phyloP scores from a whole-genome alignment of 2,797 vertebrate species.

The Champsocephalus gunnari region DNA sequence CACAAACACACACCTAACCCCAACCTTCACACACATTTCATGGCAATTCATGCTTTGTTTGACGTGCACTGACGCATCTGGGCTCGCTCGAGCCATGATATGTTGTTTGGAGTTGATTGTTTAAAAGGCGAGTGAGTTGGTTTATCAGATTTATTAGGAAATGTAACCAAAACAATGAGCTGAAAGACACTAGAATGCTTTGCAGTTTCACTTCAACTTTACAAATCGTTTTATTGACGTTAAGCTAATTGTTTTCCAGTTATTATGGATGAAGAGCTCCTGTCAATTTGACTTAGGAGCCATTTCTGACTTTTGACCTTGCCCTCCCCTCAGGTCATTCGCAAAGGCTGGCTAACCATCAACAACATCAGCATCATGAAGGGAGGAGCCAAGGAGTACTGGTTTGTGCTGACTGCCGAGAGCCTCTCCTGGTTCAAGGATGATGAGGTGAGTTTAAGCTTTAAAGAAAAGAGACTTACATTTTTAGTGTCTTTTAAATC shows the following conservation, averaged over 20 bases:
- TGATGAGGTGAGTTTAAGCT: constrained; percentile 89
- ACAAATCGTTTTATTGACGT: no score
- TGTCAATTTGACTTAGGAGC: neutral
- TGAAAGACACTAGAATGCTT: no score
- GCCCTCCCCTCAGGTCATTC: constrained; percentile 88
- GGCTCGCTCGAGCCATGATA: constrained; percentile 7
- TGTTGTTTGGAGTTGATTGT: constrained; percentile 1
- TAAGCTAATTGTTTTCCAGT: no score
- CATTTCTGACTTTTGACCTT: constrained; percentile 41
- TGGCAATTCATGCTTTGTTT: constrained; percentile 29
- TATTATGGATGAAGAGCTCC: constrained; percentile 3
- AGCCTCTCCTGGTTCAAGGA: constrained; percentile 98
- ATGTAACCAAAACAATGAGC: no score
- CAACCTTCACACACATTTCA: constrained; percentile 43
- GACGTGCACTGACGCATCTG: constrained; percentile 36
- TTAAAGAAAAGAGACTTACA: neutral
- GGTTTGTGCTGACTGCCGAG: constrained; percentile 97
- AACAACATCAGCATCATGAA: constrained; percentile 99
- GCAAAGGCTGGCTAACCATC: constrained; percentile 98
- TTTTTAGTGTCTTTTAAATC: neutral
- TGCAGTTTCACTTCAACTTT: no score
- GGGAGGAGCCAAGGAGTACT: constrained; percentile 97
- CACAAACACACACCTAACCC: constrained; percentile 66
- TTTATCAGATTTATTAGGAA: no score
- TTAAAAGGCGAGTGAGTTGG: constrained; percentile 1